phyloP scores from a whole-genome alignment of 2,113 vertebrate genomes.

The Oryzias curvinotus region DNA sequence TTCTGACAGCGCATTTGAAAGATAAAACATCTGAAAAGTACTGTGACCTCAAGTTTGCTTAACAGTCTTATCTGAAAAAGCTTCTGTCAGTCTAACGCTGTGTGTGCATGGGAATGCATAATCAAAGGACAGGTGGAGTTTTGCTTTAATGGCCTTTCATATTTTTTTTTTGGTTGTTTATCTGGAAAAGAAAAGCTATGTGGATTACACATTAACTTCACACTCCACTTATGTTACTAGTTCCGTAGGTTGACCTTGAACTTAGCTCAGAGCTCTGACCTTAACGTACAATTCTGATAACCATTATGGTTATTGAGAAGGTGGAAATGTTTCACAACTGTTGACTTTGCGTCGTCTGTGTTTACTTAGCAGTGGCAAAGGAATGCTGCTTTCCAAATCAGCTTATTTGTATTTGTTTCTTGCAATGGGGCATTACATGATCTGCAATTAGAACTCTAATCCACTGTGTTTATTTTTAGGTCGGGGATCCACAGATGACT shows the following conservation, averaged over 20 bases:
- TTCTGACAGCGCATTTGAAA: not conserved
- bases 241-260: constrained; percentile 13
- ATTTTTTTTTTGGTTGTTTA: not conserved
- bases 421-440: no score
- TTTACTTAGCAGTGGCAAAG: not conserved
- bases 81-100: not conserved
- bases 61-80: not conserved
- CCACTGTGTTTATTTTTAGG: no score
- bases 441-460: no score
- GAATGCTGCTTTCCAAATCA: no score
- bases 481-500: no score
- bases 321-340: not conserved
- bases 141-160: not conserved
- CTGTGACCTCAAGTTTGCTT: not conserved
- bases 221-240: not conserved
- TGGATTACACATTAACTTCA: constrained; percentile 38
- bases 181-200: not conserved
- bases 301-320: not conserved
- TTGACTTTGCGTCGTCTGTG: not conserved
- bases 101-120: not conserved
- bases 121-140: not conserved
- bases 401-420: no score
- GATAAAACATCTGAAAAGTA: constrained; percentile 11
- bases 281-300: not conserved
- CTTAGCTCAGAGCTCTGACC: constrained; percentile 11